Percentiles rank a stretch among this genome's conserved stretches.
Conservation (phyloP, 2,888 invertebrate species). For the Yponomeuta evonymella region DNA sequence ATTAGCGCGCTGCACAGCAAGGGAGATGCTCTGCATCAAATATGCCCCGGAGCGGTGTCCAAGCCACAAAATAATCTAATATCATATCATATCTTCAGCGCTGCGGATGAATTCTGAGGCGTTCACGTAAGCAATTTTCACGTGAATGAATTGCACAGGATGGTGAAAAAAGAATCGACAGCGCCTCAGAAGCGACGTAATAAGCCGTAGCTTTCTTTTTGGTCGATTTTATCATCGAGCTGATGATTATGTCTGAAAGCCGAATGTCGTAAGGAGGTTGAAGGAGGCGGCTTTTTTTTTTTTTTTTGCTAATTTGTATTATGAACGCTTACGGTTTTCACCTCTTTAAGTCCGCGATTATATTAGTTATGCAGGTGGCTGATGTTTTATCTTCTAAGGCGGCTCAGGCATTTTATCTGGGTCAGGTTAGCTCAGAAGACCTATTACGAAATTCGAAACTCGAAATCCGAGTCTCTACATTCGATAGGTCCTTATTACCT, state of each 20-base stretch:
- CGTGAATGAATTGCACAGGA: background rate
- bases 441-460: too few relatives aligned
- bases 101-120: too few relatives aligned
- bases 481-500: too few relatives aligned
- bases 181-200: background rate
- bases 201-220: constrained; percentile 8
- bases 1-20: too few relatives aligned
- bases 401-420: too few relatives aligned
- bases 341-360: background rate
- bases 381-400: too few relatives aligned
- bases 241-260: background rate
- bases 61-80: too few relatives aligned
- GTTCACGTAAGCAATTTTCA: background rate
- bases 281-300: background rate
- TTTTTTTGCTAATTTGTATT: background rate
- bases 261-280: background rate
- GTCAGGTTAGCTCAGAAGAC: too few relatives aligned
- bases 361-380: background rate
- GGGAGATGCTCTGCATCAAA: too few relatives aligned
- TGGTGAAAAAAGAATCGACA: background rate
- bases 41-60: too few relatives aligned
- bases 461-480: too few relatives aligned
- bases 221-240: constrained; percentile 5
- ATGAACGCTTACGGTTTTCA: background rate
- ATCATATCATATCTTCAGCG: too few relatives aligned